These are phyloP conservation scores for Aphaenogaster ashmeadi DNA, from an alignment of 1,140 invertebrate species.

Conservation along the genomic window DNA sequence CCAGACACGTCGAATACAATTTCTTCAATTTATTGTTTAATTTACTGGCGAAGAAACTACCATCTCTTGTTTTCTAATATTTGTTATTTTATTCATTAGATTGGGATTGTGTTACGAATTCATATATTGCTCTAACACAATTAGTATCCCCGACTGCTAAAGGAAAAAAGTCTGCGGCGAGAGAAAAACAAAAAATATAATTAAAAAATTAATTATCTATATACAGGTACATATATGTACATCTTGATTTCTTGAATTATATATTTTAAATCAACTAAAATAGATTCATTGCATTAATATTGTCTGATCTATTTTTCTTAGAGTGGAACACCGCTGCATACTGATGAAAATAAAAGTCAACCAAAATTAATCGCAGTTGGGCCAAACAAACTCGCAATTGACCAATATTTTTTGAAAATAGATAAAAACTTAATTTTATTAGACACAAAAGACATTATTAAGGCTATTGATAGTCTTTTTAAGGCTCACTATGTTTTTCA, in stretches of 20 bases:
- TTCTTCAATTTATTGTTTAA: no score
- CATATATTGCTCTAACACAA: not conserved
- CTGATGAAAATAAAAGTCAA: not conserved
- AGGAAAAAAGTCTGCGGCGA: not conserved
- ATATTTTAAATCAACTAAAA: no score
- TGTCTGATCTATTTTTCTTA: not conserved
- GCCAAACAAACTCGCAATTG: not conserved
- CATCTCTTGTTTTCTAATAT: no score
- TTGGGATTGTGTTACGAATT: not conserved
- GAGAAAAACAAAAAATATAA: constrained; percentile 1
- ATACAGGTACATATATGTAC: no score
- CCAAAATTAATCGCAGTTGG: not conserved
- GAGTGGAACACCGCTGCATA: not conserved
- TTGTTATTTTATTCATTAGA: not conserved
- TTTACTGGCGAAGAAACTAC: no score
- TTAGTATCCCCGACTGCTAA: constrained; percentile 2
- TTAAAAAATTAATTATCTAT: constrained; percentile 1
- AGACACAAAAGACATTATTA: not conserved
- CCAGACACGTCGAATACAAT: no score
- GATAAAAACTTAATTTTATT: not conserved
- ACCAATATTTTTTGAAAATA: not conserved
- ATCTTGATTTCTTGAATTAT: no score
- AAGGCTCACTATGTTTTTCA: not conserved
- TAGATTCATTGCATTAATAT: no score
- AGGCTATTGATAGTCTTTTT: not conserved